Base-by-base conservation (phyloP, 2,797 vertebrate species). In the Coendou prehensilis region DNA sequence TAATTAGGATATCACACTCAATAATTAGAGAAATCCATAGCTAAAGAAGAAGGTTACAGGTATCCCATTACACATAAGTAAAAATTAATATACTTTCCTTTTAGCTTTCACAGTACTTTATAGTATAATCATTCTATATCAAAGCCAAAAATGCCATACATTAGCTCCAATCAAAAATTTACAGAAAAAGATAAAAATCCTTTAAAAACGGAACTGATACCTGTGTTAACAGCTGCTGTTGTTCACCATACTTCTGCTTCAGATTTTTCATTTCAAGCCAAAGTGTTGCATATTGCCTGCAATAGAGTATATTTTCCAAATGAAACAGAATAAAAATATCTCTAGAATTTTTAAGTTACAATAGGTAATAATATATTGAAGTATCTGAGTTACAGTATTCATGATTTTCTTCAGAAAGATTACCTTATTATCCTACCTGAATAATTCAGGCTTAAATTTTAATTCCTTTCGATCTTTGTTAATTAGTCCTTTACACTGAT, bases 181-280 rank as follows among this genome's bases (percentile, higher is more conserved):
- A 64, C 3, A 93, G 97, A 98, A 96, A 96, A 97, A 26, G 93
- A 97, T 97, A 96, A 87, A 95, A 91, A 96, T 96, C 97, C 92
- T 97, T 94, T 96, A 93, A 96, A 98, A 96, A 85, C 93, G 97
- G 95, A 95, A 96, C 64, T 93, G 93, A 96, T 97, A 98, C 98
- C 98, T 98, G 98, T 93, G 98, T 98, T 89, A 98, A 97, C 91
- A 99, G 97, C 91, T 98, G 98, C 97, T 98, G 98, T 97, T 98
- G 98, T 83, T 98, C 98, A 95, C 84, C 97, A 97, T 98, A 98
- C 89, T 98, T 98, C 96, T 98, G 97, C 87, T 97, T 98, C 87
- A 99, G 95, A 95, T 93, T 97, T 90, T 98, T 97, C 92, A 99
- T 96, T 97, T 98, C 98, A 95, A 98, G 97, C 97, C 98, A 98